These are phyloP conservation scores for Carabus problematicus DNA, from an alignment of 2,888 invertebrate genomes.

Conservation along the genomic window DNA sequence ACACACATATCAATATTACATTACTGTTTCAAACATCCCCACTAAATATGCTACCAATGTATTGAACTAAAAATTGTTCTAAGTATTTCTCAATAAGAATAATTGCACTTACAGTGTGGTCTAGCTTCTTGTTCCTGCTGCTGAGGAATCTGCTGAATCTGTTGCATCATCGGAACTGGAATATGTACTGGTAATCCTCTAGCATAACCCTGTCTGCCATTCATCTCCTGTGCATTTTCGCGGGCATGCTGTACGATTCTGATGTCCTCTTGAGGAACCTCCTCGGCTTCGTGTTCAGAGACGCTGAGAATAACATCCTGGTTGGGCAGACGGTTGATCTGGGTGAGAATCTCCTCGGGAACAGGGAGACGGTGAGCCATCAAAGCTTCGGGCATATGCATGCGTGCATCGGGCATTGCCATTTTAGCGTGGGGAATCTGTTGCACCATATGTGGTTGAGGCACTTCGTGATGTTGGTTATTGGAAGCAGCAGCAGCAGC, in stretches of 20 bases:
- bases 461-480: conserved; percentile 51
- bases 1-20: conserved; percentile 29
- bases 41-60: conserved; percentile 7
- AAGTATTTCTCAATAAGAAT: not conserved
- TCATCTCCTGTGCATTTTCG: conserved; percentile 55
- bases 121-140: conserved; percentile 61
- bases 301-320: conserved; percentile 32
- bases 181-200: conserved; percentile 57
- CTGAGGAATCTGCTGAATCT: conserved; percentile 59
- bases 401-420: conserved; percentile 11
- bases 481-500: conserved; percentile 47
- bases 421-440: conserved; percentile 12
- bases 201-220: conserved; percentile 57
- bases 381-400: conserved; percentile 41
- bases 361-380: conserved; percentile 61
- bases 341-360: conserved; percentile 58
- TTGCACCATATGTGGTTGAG: conserved; percentile 34
- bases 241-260: conserved; percentile 55
- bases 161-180: conserved; percentile 58
- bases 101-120: conserved; percentile 75
- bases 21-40: not conserved
- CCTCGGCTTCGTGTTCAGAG: conserved; percentile 41
- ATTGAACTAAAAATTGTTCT: no score
- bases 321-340: conserved; percentile 55
- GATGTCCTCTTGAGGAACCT: conserved; percentile 47